Conservation (phyloP, 2,113 vertebrate species). For the Polypterus senegalus region DNA sequence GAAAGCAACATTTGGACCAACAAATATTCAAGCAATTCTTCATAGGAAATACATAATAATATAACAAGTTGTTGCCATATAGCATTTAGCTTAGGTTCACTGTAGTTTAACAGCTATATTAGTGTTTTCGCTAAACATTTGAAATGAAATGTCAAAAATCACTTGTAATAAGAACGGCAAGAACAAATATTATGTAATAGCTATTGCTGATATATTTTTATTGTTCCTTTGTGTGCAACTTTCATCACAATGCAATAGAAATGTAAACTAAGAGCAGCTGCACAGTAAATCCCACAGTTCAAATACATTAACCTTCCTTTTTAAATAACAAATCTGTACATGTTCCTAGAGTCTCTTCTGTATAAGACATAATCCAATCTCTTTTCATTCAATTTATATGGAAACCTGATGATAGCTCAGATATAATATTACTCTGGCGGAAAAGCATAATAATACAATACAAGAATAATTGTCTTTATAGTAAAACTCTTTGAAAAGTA, state of each 20-base stretch:
- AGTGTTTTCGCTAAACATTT: too few species aligned
- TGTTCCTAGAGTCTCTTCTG: not conserved
- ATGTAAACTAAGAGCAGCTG: constrained; percentile 42
- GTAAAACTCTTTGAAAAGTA: too few species aligned
- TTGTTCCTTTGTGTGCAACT: constrained; percentile 53
- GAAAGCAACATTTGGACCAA: too few species aligned
- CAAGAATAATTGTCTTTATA: too few species aligned
- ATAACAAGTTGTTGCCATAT: too few species aligned
- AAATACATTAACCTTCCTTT: constrained; percentile 38
- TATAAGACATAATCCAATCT: not conserved
- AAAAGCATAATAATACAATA: too few species aligned
- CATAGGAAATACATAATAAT: too few species aligned
- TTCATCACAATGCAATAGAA: constrained; percentile 72
- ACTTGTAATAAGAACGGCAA: constrained; percentile 25
- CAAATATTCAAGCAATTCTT: too few species aligned
- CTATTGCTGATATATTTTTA: constrained; percentile 33
- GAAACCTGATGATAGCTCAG: constrained; percentile 34
- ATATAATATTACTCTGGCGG: constrained; percentile 25
- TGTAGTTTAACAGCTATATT: too few species aligned
- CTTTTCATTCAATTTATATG: not conserved
- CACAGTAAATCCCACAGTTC: constrained; percentile 52
- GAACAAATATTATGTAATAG: constrained; percentile 25
- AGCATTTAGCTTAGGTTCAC: too few species aligned
- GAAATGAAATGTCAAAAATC: too few species aligned
- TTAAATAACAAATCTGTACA: constrained; percentile 36